phyloP scores from a whole-genome alignment of 2,113 vertebrate species.

The Ceratotherium simum region DNA sequence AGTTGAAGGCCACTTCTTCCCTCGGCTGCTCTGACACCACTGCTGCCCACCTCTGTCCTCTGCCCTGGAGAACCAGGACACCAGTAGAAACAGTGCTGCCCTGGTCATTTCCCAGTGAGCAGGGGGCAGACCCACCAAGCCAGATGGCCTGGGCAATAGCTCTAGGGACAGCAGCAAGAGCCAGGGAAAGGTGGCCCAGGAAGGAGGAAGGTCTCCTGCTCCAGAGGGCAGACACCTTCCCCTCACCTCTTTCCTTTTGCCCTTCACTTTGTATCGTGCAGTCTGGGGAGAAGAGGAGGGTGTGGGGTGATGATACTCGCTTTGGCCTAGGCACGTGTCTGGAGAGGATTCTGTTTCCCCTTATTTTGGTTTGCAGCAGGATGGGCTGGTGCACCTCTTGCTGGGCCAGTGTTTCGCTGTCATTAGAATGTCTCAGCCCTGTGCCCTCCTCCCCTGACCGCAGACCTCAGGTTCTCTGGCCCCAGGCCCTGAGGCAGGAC shows the following conservation, averaged over 20 bases:
- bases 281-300: background rate
- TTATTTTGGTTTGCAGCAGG: background rate
- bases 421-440: background rate
- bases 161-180: background rate
- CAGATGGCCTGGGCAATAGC: too few species aligned
- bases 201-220: background rate
- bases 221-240: background rate
- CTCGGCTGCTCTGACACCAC: background rate
- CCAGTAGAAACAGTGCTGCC: too few species aligned
- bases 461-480: background rate
- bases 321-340: background rate
- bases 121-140: background rate
- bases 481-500: background rate
- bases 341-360: background rate
- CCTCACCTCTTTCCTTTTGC: background rate
- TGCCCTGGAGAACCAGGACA: background rate
- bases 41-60: background rate
- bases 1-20: background rate
- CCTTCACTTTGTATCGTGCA: background rate
- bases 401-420: background rate
- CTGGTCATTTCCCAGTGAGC: background rate
- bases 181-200: background rate
- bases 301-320: rapidly evolving
- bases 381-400: background rate
- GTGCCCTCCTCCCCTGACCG: background rate